Evolutionary conservation across 1,140 invertebrate species (phyloP).

Genomic region (Pachypeltis micranthus): DNA sequence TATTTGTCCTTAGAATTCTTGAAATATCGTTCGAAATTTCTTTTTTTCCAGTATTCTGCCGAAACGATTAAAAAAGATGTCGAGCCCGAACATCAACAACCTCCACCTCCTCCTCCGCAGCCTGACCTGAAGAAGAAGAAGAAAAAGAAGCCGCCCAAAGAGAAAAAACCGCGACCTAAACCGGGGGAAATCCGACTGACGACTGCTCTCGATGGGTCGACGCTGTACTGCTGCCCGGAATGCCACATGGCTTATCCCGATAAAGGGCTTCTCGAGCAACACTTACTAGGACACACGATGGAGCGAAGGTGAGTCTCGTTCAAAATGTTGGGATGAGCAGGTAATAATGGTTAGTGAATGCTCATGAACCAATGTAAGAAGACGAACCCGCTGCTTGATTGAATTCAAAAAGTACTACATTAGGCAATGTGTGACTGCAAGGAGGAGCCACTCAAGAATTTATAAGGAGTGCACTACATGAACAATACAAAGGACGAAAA

Average conservation of each 20-base stretch:
- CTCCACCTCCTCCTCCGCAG: conserved; percentile 29
- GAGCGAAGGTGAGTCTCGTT: conserved; percentile 23
- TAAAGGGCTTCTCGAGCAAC: conserved; percentile 65
- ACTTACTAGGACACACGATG: conserved; percentile 48
- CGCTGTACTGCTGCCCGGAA: conserved; percentile 71
- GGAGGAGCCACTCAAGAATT: too few species aligned
- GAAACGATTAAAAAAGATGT: conserved; percentile 61
- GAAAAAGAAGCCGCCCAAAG: conserved; percentile 65
- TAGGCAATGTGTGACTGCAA: too few species aligned
- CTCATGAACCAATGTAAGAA: too few species aligned
- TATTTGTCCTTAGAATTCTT: too few species aligned
- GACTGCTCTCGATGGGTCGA: conserved; percentile 69
- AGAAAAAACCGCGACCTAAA: conserved; percentile 65
- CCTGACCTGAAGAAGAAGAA: conserved; percentile 61
- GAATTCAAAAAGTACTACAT: too few species aligned
- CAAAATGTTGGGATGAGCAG: background rate
- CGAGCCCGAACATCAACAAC: conserved; percentile 23
- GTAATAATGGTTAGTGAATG: too few species aligned
- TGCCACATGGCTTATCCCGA: conserved; percentile 78
- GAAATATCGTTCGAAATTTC: too few species aligned
- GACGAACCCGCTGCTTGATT: too few species aligned
- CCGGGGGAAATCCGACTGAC: conserved; percentile 70
- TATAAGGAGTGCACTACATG: too few species aligned
- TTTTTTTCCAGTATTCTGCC: conserved; percentile 47
- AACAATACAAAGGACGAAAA: too few species aligned